phyloP scores from a whole-genome alignment of 2,888 invertebrate species.

The Parascotia fuliginaria region DNA sequence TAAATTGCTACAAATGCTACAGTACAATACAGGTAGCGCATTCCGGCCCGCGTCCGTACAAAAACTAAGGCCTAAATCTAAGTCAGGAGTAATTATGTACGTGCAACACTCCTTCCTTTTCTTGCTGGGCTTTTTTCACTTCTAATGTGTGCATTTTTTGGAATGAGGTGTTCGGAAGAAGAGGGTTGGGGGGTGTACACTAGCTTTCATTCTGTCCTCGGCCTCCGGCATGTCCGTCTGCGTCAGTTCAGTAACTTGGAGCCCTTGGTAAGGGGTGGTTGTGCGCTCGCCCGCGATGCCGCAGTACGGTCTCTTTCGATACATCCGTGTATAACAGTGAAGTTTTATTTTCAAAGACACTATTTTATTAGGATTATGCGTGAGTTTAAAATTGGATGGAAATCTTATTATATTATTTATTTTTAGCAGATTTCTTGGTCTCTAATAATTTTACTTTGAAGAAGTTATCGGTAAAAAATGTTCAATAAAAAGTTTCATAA shows the following conservation, averaged over 20 bases:
- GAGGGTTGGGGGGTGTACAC: slow-evolving; percentile 61
- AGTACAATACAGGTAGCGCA: slow-evolving; percentile 59
- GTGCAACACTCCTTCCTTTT: slow-evolving; percentile 67
- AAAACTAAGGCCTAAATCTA: slow-evolving; percentile 54
- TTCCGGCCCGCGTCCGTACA: slow-evolving; percentile 47
- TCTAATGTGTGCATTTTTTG: slow-evolving; percentile 76
- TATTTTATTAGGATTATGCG: slow-evolving; percentile 51
- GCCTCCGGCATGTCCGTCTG: slow-evolving; percentile 52
- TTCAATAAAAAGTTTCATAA: slow-evolving; percentile 14
- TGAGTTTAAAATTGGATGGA: slow-evolving; percentile 56
- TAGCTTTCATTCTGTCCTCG: slow-evolving; percentile 66
- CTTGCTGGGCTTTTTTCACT: slow-evolving; percentile 65
- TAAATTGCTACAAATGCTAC: slow-evolving; percentile 45
- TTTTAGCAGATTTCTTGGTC: too few species aligned
- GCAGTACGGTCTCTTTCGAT: slow-evolving; percentile 52
- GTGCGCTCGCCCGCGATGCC: slow-evolving; percentile 60
- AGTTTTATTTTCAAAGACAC: slow-evolving; percentile 55
- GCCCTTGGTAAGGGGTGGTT: slow-evolving; percentile 69
- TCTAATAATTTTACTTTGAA: slow-evolving; percentile 32
- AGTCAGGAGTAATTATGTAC: slow-evolving; percentile 58
- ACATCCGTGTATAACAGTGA: slow-evolving; percentile 60
- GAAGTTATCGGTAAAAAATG: slow-evolving; percentile 37
- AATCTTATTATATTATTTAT: too few species aligned
- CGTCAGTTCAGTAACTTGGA: slow-evolving; percentile 67
- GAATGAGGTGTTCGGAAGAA: slow-evolving; percentile 60